Conservation (phyloP, 2,888 invertebrate species). For the Caenorhabditis auriculariae region DNA sequence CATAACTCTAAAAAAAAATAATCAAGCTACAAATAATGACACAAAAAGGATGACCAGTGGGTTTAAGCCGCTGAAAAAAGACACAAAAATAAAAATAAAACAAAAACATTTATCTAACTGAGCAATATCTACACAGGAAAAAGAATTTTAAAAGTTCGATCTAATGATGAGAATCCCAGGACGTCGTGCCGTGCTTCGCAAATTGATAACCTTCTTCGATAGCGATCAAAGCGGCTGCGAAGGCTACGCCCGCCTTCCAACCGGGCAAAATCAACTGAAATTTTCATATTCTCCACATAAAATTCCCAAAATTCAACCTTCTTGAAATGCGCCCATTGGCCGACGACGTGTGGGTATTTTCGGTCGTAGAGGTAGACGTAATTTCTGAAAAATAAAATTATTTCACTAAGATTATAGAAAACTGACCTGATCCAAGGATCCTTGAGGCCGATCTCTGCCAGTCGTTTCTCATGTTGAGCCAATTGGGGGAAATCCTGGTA, state of each 20-base stretch:
- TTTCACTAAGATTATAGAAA: neutral
- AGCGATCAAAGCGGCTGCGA: conserved; percentile 50
- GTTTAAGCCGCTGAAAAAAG: neutral
- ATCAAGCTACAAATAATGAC: neutral
- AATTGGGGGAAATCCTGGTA: conserved; percentile 55
- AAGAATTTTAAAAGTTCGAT: neutral
- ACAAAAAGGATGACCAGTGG: conserved; percentile 2
- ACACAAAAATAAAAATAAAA: neutral
- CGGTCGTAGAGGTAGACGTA: conserved; percentile 54
- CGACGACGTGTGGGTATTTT: conserved; percentile 43
- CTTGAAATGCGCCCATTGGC: conserved; percentile 54
- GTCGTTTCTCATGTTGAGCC: conserved; percentile 52
- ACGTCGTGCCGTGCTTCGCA: conserved; percentile 52
- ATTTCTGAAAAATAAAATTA: conserved; percentile 36
- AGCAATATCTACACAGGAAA: conserved; percentile 17
- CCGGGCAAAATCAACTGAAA: conserved; percentile 51
- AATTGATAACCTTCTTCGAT: conserved; percentile 55
- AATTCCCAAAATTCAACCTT: conserved; percentile 11
- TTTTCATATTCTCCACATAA: neutral
- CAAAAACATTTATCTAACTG: neutral
- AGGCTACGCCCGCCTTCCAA: conserved; percentile 51
- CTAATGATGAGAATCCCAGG: conserved; percentile 54
- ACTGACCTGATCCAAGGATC: conserved; percentile 61
- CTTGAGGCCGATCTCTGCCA: conserved; percentile 57
- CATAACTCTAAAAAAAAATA: conserved; percentile 30